Conservation (phyloP, 2,113 vertebrate species). For the Crotalus horridus region DNA sequence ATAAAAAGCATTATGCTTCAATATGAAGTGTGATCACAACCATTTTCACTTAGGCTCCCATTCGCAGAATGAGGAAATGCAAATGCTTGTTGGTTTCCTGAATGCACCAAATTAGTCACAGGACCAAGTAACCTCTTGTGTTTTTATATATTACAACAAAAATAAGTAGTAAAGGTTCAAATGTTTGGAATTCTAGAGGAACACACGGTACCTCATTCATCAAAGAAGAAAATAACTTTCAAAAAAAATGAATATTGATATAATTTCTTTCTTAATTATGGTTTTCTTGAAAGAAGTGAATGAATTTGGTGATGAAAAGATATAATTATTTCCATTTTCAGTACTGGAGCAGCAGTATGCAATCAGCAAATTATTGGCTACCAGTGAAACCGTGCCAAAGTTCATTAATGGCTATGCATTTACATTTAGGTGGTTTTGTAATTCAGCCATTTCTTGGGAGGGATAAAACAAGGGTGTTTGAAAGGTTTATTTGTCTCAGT, state of each 20-base stretch:
- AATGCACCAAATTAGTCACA: neutral
- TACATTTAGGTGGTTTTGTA: neutral
- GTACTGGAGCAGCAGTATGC: neutral
- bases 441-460: neutral
- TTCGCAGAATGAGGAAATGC: neutral
- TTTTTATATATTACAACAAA: neutral
- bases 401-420: neutral
- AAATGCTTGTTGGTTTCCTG: neutral
- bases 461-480: neutral
- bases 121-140: neutral
- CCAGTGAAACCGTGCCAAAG: neutral
- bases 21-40: neutral
- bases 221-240: neutral
- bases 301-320: neutral
- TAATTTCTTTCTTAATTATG: neutral
- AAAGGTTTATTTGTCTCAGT: neutral
- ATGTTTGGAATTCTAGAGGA: neutral
- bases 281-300: neutral
- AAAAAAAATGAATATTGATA: neutral
- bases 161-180: neutral
- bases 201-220: neutral
- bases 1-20: neutral
- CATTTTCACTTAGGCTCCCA: neutral
- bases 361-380: neutral
- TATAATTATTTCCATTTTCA: conserved; percentile 5